Base-by-base conservation (phyloP, 2,113 vertebrate genomes). In the Grammomys surdaster region DNA sequence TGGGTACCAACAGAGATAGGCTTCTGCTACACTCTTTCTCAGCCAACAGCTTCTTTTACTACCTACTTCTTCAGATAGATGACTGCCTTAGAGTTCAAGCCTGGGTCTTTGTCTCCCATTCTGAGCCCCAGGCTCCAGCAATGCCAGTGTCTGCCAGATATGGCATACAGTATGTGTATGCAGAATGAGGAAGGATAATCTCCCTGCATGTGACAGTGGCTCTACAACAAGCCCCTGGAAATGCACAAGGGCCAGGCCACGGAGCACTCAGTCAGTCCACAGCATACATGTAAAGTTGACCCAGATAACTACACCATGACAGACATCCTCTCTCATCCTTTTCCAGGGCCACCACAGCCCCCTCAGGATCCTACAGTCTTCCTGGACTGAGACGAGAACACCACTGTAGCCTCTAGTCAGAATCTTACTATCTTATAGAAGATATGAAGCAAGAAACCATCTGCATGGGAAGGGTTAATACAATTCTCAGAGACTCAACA, bases 291-390 rank as follows among this genome's bases (percentile, higher is more conserved):
- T 67, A 36, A 87, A 95, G 40, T 16, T 0, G 31, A 75, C 36
- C 51, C 67, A 22, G 13, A 36, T 22, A 6, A 5, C 88, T 54
- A 78, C 20, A 72, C 69, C 43, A 17, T 2, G 0, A 7, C 40
- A 40, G 26, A 28, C 24, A 4, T 5, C n/a, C 28, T 2, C 0
- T 0, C 36, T 9, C 0, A 2, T 40, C 14, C 17, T 36, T 75
- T 80, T 60, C 28, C 65, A 63, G 22, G 13, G 63, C 7, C 33
- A 5, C 7, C 1, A 14, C 2, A 6, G 48, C 20, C 60, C 72
- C 43, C 14, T 70, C 40, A 63, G 67, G 48, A 24, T 60, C 19
- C 48, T 8, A 31, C 1, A 14, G 43, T 65, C 17, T 58, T 4
- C 0, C 4, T 7, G 31, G 5, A 58, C 4, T 0, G 28, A 69